Conservation (phyloP, 2,797 vertebrate species). For the Acanthurus leucopareius region DNA sequence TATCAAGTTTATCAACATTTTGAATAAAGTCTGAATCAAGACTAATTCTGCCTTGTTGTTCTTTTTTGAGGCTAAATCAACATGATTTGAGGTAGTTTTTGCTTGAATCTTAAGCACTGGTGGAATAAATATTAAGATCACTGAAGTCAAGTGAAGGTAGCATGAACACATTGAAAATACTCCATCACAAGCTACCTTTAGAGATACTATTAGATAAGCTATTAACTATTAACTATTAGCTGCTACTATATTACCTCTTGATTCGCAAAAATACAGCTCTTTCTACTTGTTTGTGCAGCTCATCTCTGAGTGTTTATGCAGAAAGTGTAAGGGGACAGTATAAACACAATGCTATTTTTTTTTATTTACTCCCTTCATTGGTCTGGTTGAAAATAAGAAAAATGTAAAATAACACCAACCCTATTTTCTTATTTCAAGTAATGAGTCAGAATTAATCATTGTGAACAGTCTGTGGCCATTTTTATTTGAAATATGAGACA, state of each 20-base stretch:
- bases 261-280: no score
- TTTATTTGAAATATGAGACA: slow-evolving; percentile 45
- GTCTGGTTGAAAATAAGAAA: neutral
- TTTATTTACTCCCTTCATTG: neutral
- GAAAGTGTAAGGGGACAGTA: no score
- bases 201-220: no score
- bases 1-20: slow-evolving; percentile 76
- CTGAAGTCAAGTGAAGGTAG: no score
- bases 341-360: no score
- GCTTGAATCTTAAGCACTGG: neutral
- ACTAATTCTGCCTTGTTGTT: slow-evolving; percentile 27
- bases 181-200: neutral
- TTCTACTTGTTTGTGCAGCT: no score
- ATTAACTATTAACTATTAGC: no score
- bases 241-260: no score
- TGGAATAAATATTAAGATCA: neutral
- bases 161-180: neutral
- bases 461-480: neutral
- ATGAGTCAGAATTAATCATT: neutral
- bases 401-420: neutral
- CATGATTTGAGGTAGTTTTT: neutral
- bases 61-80: neutral
- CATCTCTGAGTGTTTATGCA: no score
- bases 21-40: slow-evolving; percentile 81
- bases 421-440: neutral